Evolutionary conservation across 2,888 invertebrate genomes (phyloP), one percentile per base, ranked within the genome.

Genomic region (Baccha elongata): DNA sequence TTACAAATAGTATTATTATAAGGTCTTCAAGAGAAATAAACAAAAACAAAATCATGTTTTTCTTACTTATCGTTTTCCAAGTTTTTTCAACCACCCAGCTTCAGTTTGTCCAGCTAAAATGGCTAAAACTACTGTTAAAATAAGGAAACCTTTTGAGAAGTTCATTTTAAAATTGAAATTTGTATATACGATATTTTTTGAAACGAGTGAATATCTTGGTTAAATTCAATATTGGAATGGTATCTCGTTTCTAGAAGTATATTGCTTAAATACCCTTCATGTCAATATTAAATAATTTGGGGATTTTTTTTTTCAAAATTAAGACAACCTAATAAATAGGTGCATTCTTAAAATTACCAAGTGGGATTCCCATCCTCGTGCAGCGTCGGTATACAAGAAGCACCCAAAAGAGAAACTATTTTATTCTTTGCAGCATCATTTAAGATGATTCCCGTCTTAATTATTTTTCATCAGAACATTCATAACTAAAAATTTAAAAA

Each of bases 41-140:
- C 10, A 5, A 3, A 6, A 26, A 15, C 15, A 40, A 3, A 7
- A 11, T n/a, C 4, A 10, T 10, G 8, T n/a, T 8, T 53, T 11
- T 21, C 64, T 74, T 65, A 74, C 74, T 32, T 69, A 32, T 67
- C 62, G 44, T 19, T 81, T 81, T 0, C 75, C 75, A 40, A 76
- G 15, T 21, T 81, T 72, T 37, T 73, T 84, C 15, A 76, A 40
- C 69, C 69, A 74, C 0, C 84, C 81, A 52, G 81, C 84, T 62
- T 84, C 69, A 1, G 62, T 23, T 42, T 81, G 80, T 3, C 60
- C 76, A 11, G 55, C 23, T 15, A 84, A 73, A 2, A 74, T 17
- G 1, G 48, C 46, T 19, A 84, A 46, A 19, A 69, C 17, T 2
- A 42, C 42, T 13, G 52, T 50, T 2, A 78, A 13, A 0, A 80